Evolutionary conservation across 2,113 vertebrate species (phyloP), one percentile per base, ranked within the genome.

Genomic region (Pangasianodon hypophthalmus): DNA sequence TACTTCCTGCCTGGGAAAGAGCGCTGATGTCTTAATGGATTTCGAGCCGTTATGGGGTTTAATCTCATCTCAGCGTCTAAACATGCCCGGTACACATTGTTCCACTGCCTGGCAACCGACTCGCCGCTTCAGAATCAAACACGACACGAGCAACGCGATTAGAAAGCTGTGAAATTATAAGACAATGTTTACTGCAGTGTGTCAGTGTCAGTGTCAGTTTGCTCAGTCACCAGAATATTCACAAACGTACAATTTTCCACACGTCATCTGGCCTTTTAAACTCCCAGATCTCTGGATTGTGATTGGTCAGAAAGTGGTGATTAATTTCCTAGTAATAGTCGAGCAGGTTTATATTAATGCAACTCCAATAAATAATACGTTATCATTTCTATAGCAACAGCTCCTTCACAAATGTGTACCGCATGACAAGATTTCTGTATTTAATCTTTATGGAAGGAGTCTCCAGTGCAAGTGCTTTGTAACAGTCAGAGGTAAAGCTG

Each of bases 111-210:
- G 85, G 86, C 75, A 86, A 90, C 83, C 32, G 2, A 64, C n/a
- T 60, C 56, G 29, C 83, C 54, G 37, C 58, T 84, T 88, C 60
- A 14, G 44, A 54, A 24, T 69, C 64, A 56, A 52, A 60, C 13
- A 11, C n/a, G 44, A 13, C 16, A 81, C 41, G 10, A 26, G 41
- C 44, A 62, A 71, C 75, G 54, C 41, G 44, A 90, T 91, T 83
- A 83, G 62, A 88, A 60, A 46, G 71, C 71, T 88, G 88, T 91
- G n/a, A 86, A 90, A 88, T 88, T 67, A 48, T 84, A 52, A n/a
- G 21, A 73, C 58, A 67, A 13, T 41, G 37, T 84, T 85, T 80
- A 87, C 29, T 91, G 80, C 58, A 87, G 75, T 73, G 71, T 85
- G 85, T 85, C 60, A 85, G 21, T 85, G 85, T 85, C 60, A 85